Evolutionary conservation across 2,113 vertebrate species (phyloP).

Genomic region (Strigops habroptila): DNA sequence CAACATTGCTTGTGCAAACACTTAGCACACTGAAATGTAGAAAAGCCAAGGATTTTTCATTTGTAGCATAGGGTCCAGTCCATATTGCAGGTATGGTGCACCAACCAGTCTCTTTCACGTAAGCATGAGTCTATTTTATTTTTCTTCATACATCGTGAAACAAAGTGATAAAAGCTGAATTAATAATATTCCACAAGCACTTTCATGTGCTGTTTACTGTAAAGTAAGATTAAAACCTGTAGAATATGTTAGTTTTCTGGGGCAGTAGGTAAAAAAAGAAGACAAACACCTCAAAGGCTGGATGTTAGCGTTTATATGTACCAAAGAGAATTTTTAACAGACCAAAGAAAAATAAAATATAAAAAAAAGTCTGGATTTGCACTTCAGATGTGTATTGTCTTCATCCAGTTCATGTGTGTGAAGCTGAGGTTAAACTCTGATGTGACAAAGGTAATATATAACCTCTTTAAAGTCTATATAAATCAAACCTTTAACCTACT

Average conservation of each 20-base stretch:
- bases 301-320: slow-evolving; percentile 5
- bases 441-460: slow-evolving; percentile 24
- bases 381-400: slow-evolving; percentile 23
- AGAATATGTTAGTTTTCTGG: neutral
- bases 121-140: neutral
- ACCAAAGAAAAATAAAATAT: neutral
- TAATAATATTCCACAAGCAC: neutral
- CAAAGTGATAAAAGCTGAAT: neutral
- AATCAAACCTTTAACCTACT: slow-evolving; percentile 53
- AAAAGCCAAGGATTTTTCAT: neutral
- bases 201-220: slow-evolving; percentile 29
- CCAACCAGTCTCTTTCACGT: neutral
- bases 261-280: neutral
- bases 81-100: neutral
- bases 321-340: neutral
- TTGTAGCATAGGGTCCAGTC: neutral
- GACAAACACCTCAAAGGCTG: neutral
- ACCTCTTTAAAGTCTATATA: slow-evolving; percentile 58
- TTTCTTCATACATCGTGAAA: neutral
- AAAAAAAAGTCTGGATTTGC: neutral
- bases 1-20: neutral
- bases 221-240: slow-evolving; percentile 9
- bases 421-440: slow-evolving; percentile 31
- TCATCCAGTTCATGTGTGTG: slow-evolving; percentile 9
- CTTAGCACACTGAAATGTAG: neutral